Evolutionary conservation across 2,113 vertebrate genomes (phyloP), one percentile per base, ranked within the genome.

Genomic region (Clarias macrocephalus): DNA sequence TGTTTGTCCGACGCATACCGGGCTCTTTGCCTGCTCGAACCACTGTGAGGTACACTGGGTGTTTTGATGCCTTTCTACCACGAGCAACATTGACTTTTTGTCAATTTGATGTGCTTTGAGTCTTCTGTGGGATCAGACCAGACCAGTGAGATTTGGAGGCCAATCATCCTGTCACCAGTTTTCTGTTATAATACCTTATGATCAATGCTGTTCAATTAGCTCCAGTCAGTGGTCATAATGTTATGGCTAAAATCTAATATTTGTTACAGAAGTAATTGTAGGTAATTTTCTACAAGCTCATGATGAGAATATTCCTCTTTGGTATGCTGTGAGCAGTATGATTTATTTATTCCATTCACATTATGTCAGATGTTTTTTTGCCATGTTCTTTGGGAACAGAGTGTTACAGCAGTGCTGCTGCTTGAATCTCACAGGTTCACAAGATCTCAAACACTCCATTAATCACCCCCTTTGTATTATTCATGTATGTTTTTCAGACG

Each of bases 361-460:
- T 25, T 56, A 13, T 16, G 19, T 60, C 18, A 57, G 79, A 80
- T 57, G 16, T 23, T 28, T 30, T 70, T 80, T 76, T 79, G 48
- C 42, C 9, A 54, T 60, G 30, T 84, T 84, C 11, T 57, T 13
- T 48, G 21, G 56, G 23, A 23, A 60, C 2, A 75, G 48, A 13
- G 30, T n/a, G 68, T 9, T 42, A 60, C 3, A 42, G 21, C 33
- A 59, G 57, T 28, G 57, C 15, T 60, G 23, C 52, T 72, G 82
- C 48, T 63, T 84, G 30, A 73, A 42, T 84, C 68, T 84, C 65
- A 59, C 33, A 10, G 60, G 60, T 52, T 65, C 21, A 25, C 80
- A 28, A 48, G 80, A 60, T 75, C 83, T 15, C 21, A 59, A 84
- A 75, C 68, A 60, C 30, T 84, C 56, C 30, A 84, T 84, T 59